A percentile compares a stretch with the other conserved stretches of the same genome.
phyloP scores from a whole-genome alignment of 2,113 vertebrate genomes.

The Labeo rohita region DNA sequence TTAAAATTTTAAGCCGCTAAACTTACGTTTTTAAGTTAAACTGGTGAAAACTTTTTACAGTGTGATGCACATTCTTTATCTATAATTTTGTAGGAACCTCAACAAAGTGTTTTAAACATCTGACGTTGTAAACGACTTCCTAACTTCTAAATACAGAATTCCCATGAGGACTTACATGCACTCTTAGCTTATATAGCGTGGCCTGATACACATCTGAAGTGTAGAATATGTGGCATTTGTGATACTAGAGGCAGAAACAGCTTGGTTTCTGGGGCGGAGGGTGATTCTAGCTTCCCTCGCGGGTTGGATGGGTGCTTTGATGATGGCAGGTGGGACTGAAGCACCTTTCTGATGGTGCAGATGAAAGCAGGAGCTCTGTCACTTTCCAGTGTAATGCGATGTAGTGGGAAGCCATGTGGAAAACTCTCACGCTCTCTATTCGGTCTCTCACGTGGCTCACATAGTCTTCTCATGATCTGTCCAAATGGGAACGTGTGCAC shows the following conservation, averaged over 20 bases:
- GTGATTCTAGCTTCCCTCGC: slow-evolving; percentile 6
- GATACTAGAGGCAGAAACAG: background rate
- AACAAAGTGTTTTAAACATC: background rate
- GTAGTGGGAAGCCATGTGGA: slow-evolving; percentile 39
- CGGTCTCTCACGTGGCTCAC: background rate
- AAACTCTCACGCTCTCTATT: slow-evolving; percentile 20
- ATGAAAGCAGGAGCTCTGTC: slow-evolving; percentile 53
- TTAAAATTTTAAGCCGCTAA: no score
- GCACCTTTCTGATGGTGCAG: slow-evolving; percentile 53
- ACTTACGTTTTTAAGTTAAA: no score
- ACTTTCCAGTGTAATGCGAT: slow-evolving; percentile 47
- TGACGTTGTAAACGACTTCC: background rate
- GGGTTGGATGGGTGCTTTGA: slow-evolving; percentile 48
- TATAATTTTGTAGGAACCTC: no score
- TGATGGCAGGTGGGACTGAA: slow-evolving; percentile 51
- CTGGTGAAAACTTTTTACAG: no score
- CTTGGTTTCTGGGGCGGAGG: slow-evolving; percentile 15
- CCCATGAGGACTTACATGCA: background rate
- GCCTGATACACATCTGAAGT: background rate
- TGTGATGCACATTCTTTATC: no score
- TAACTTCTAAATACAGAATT: slow-evolving; percentile 3
- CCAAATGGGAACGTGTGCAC: background rate
- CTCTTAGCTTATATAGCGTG: background rate
- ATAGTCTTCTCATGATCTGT: slow-evolving; percentile 10
- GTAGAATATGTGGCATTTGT: slow-evolving; percentile 15